Evolutionary conservation across 2,113 vertebrate genomes (phyloP).

Genomic region (Ploceus nigricollis): DNA sequence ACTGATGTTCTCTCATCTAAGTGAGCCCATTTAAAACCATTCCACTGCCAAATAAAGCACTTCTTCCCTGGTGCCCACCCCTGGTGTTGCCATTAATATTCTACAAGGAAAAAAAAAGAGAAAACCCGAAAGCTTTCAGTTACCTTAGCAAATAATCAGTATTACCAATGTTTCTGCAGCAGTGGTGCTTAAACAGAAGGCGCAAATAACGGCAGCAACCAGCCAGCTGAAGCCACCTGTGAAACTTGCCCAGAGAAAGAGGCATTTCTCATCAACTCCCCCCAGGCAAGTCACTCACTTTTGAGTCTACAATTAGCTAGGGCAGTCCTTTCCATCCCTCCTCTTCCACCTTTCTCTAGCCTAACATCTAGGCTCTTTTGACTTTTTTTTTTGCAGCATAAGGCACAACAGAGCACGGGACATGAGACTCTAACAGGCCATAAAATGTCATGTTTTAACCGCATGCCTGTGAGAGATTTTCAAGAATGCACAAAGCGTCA

Average conservation of each 20-base stretch:
- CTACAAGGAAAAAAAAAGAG: background rate
- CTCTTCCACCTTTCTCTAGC: background rate
- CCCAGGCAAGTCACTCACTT: background rate
- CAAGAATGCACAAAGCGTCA: background rate
- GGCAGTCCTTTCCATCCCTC: background rate
- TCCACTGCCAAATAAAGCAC: background rate
- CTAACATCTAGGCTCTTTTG: background rate
- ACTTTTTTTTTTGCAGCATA: background rate
- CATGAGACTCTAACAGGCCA: background rate
- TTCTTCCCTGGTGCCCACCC: background rate
- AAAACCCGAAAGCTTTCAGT: background rate
- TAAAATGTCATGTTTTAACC: background rate
- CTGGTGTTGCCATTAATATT: background rate
- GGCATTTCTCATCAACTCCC: background rate
- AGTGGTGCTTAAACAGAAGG: background rate
- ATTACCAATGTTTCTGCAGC: background rate
- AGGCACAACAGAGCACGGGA: background rate
- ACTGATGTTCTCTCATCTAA: background rate
- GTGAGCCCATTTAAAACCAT: background rate
- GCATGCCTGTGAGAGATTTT: background rate
- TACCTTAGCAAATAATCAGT: background rate
- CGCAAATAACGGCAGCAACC: background rate
- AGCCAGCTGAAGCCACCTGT: background rate
- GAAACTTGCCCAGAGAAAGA: background rate
- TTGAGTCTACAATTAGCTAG: background rate